Percentiles rank a stretch among this genome's conserved stretches.
These are phyloP conservation scores for Artemia franciscana DNA, from an alignment of 1,140 invertebrate genomes.

Conservation along the genomic window DNA sequence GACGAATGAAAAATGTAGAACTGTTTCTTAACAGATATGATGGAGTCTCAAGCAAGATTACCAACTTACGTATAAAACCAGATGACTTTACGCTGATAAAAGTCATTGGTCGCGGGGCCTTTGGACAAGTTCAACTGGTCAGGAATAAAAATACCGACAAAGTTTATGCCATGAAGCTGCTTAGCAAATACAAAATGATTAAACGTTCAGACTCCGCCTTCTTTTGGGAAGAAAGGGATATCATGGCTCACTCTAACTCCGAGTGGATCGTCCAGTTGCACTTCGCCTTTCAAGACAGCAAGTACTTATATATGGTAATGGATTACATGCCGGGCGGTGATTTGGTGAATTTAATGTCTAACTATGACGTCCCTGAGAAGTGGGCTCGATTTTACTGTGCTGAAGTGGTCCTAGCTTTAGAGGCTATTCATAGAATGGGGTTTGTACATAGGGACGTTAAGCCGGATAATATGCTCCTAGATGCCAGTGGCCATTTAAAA, in stretches of 20 bases:
- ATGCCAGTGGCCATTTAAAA: constrained; percentile 83
- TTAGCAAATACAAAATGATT: constrained; percentile 99
- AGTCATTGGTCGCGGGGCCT: constrained; percentile 92
- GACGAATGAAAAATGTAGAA: constrained; percentile 92
- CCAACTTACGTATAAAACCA: constrained; percentile 72
- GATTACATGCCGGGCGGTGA: constrained; percentile 99
- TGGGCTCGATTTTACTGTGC: constrained; percentile 99
- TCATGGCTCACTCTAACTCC: constrained; percentile 96
- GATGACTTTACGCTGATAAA: constrained; percentile 90
- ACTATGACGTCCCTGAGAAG: constrained; percentile 95
- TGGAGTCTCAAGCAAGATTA: constrained; percentile 52
- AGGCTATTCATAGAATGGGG: constrained; percentile 96
- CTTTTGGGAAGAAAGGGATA: constrained; percentile 98
- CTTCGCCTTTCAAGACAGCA: constrained; percentile 90
- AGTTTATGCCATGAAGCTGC: constrained; percentile 95
- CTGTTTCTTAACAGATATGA: constrained; percentile 86
- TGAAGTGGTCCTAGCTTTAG: constrained; percentile 89
- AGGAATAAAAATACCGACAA: constrained; percentile 70
- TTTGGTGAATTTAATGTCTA: constrained; percentile 93
- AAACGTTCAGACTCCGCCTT: constrained; percentile 96
- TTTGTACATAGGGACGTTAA: constrained; percentile 98
- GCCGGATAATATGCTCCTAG: constrained; percentile 94
- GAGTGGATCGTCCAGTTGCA: constrained; percentile 98
- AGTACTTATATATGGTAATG: constrained; percentile 99
- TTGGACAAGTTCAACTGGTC: constrained; percentile 95